Conservation (phyloP, 2,113 vertebrate genomes). For the Nematolebias whitei region DNA sequence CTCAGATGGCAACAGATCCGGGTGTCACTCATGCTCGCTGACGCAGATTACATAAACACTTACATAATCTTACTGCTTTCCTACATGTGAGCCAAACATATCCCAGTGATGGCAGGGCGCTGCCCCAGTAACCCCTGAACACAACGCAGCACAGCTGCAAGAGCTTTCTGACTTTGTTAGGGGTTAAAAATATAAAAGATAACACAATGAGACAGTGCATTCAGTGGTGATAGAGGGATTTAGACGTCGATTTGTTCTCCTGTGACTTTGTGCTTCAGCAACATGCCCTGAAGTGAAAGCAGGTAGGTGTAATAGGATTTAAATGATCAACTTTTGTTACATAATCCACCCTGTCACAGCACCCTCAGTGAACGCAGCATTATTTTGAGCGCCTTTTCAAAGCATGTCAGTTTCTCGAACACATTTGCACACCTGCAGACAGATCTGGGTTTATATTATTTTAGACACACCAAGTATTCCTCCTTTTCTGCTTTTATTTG, state of each 20-base stretch:
- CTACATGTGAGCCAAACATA: slow-evolving; percentile 75
- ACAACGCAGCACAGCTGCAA: slow-evolving; percentile 38
- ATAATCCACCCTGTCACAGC: slow-evolving; percentile 46
- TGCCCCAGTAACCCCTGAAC: slow-evolving; percentile 72
- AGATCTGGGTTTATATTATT: not conserved
- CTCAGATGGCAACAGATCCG: slow-evolving; percentile 54
- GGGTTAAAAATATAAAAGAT: not conserved
- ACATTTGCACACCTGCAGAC: not conserved
- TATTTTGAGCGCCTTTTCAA: not conserved
- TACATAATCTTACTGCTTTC: slow-evolving; percentile 79
- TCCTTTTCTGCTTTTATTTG: too few relatives aligned
- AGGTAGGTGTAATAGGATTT: slow-evolving; percentile 38
- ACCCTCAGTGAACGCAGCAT: not conserved
- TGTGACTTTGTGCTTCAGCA: slow-evolving; percentile 1
- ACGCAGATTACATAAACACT: slow-evolving; percentile 82
- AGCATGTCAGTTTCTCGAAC: not conserved
- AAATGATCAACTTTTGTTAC: slow-evolving; percentile 49
- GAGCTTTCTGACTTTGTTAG: slow-evolving; percentile 44
- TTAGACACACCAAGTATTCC: not conserved
- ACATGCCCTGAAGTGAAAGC: not conserved
- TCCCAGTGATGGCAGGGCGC: slow-evolving; percentile 60
- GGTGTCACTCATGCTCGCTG: slow-evolving; percentile 73
- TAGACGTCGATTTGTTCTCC: slow-evolving; percentile 19
- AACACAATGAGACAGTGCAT: not conserved
- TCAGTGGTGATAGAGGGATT: slow-evolving; percentile 13